These are phyloP conservation scores for Lichenostomus cassidix DNA, from an alignment of 2,113 vertebrate genomes.

Conservation along the genomic window DNA sequence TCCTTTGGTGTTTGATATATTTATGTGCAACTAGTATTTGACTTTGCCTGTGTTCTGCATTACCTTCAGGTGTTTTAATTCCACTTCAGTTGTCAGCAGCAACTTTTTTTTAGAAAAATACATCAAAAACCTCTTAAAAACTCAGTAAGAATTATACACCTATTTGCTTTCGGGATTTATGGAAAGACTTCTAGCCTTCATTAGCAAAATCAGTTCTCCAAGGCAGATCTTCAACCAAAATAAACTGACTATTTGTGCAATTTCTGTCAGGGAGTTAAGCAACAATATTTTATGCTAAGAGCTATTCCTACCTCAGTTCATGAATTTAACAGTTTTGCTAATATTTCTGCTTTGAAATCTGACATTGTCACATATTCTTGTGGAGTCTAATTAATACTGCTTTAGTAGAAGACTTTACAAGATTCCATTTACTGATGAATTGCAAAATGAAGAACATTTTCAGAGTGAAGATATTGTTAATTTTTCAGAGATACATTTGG, in stretches of 20 bases:
- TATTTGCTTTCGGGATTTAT: not conserved
- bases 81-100: not conserved
- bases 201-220: not conserved
- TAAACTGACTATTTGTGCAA: not conserved
- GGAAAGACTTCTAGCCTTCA: not conserved
- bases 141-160: not conserved
- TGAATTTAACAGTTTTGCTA: not conserved
- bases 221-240: not conserved
- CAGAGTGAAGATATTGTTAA: not conserved
- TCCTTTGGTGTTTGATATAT: not conserved
- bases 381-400: not conserved
- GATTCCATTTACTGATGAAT: not conserved
- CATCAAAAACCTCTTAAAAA: not conserved
- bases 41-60: not conserved
- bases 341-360: not conserved
- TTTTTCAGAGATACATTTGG: not conserved
- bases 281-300: not conserved
- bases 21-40: not conserved
- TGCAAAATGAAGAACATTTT: not conserved
- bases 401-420: not conserved
- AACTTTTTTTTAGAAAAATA: not conserved
- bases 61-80: not conserved
- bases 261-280: not conserved
- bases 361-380: not conserved
- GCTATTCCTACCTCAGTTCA: not conserved